Evolutionary conservation across 2,113 vertebrate genomes (phyloP), one percentile per base, ranked within the genome.

Genomic region (Empidonax traillii): DNA sequence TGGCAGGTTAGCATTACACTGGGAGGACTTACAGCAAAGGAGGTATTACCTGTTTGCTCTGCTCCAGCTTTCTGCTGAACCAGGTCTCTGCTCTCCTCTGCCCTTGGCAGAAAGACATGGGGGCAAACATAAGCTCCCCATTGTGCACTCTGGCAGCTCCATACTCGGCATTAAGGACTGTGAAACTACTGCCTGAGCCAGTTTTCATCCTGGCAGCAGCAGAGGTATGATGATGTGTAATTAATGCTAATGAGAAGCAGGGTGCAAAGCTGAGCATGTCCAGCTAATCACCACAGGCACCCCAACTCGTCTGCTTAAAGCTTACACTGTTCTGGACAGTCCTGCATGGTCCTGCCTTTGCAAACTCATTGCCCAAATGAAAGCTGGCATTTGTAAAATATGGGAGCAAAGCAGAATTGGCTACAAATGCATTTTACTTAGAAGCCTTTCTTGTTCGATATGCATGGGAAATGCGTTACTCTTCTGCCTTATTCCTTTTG

Each of bases 191-290:
- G 90, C 63, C 72, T 3, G 18, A 86, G 88, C 71, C 88, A 86
- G 82, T 74, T 87, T 75, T 55, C 33, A 30, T 90, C 75, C 90
- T 94, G 95, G 92, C 92, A 95, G 83, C 74, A 58, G 85, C 47
- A 94, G 85, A 97, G 72, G 53, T 88, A 95, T 68, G 85, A 77
- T 76, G 79, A 43, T 0, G 5, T 46, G 66, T 95, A 95, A 95
- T 94, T 94, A 97, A 83, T 83, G 71, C 79, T 95, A 88, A 94
- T 94, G 90, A 92, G 94, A 94, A 94, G 71, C 85, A 51, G 72
- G 82, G 72, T 83, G 51, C 63, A 93, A 88, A 95, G 83, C 88
- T 56, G 35, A 94, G 59, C 0, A 0, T 83, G 55, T 83, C 76
- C 71, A 62, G 53, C 90, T 94, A 80, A 93, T 94, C 90, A 9